A percentile compares a stretch with the other conserved stretches of the same genome.
phyloP scores from a whole-genome alignment of 2,113 vertebrate species.

The Dolichallabes microphthalmus region DNA sequence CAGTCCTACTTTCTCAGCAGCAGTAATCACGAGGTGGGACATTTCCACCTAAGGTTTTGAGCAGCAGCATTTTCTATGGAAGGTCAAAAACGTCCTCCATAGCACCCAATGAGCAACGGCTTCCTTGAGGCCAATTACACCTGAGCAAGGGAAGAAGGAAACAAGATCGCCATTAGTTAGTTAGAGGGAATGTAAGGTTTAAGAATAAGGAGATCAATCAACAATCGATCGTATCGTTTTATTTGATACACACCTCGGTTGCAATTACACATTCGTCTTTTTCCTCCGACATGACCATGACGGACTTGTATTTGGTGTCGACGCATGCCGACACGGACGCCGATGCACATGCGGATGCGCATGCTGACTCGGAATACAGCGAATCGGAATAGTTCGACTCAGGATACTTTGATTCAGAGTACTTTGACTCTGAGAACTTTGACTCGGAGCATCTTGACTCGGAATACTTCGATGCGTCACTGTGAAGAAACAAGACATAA shows the following conservation, averaged over 20 bases:
- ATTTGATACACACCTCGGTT: slow-evolving; percentile 84
- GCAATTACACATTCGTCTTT: slow-evolving; percentile 98
- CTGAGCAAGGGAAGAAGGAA: slow-evolving; percentile 63
- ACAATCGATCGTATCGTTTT: neutral
- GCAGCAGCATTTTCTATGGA: slow-evolving; percentile 88
- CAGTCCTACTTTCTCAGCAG: slow-evolving; percentile 82
- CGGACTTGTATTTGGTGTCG: slow-evolving; percentile 98
- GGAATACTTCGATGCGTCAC: slow-evolving; percentile 82
- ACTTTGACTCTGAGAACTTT: slow-evolving; percentile 60
- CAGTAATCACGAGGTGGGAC: slow-evolving; percentile 88
- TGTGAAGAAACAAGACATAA: slow-evolving; percentile 57
- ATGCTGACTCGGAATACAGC: slow-evolving; percentile 55
- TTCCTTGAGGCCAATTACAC: slow-evolving; percentile 81
- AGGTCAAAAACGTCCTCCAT: slow-evolving; percentile 83
- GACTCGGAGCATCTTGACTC: slow-evolving; percentile 65
- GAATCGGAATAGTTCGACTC: slow-evolving; percentile 54
- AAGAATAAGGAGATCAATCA: neutral
- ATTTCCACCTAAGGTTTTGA: slow-evolving; percentile 83
- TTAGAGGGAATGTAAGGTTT: neutral
- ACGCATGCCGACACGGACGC: slow-evolving; percentile 78
- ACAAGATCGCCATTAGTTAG: slow-evolving; percentile 6
- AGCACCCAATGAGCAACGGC: slow-evolving; percentile 80
- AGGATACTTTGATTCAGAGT: slow-evolving; percentile 49
- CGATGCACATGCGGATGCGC: slow-evolving; percentile 51
- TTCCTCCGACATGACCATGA: slow-evolving; percentile 95